Evolutionary conservation across 2,797 vertebrate species (phyloP), one percentile per base, ranked within the genome.

Genomic region (Emys orbicularis): DNA sequence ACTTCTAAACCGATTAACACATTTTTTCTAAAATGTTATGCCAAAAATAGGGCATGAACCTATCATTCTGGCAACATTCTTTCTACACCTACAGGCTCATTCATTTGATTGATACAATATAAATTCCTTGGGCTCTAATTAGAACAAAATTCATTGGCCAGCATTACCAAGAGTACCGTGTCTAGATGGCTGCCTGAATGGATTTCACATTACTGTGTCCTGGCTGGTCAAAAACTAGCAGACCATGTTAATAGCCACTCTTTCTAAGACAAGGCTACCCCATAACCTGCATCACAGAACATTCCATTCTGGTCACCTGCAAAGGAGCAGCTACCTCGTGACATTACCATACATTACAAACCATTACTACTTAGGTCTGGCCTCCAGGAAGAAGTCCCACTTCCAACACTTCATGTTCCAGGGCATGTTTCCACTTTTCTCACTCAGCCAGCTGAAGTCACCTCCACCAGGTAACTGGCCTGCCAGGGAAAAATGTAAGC

Each of bases 91-190:
- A 79, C 3, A 81, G 2, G 34, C 82, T 76, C 6, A 76, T 11
- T 37, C 49, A 54, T 37, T 76, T 31, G 65, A 37, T 19, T 54
- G 53, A 54, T 54, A 16, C 8, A 57, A 37, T 41, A 25, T 44
- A 8, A 2, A 11, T 61, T 72, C n/a, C 1, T 1, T 2, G 0
- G 0, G 9, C 5, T 83, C 6, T 18, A 5, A 8, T 86, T 80
- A 27, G 23, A 87, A 86, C 74, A 47, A 27, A 65, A 59, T 19
- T 85, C 0, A 50, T 81, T 88, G 59, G 53, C 90, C 5, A 84
- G 9, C 2, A n/a, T 61, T 86, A 2, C 5, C 21, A 84, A 59
- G 9, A 52, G 25, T 59, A 56, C 0, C 1, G 76, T 3, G 0
- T 31, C 23, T 54, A 65, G 76, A 12, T 29, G 76, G n/a, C 5